Evolutionary conservation across 2,888 invertebrate genomes (phyloP).

Genomic region (Aphidius colemani): DNA sequence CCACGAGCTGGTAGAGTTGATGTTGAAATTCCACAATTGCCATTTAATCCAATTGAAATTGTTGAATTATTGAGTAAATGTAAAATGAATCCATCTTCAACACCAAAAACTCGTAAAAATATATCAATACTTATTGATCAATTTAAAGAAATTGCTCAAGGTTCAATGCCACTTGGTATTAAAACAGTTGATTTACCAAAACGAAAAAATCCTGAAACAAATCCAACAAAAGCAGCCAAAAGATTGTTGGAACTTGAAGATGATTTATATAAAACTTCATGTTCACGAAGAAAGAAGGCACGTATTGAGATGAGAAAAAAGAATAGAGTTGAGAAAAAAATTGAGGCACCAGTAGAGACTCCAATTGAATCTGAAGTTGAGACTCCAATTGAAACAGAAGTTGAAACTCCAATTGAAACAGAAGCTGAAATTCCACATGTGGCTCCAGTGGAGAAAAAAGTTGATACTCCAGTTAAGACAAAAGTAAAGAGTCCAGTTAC

Average conservation of each 20-base stretch:
- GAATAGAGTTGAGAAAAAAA: conserved; percentile 26
- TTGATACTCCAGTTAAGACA: neutral
- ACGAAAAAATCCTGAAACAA: conserved; percentile 48
- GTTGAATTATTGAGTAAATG: conserved; percentile 63
- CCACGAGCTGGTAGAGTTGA: conserved; percentile 82
- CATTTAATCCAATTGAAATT: conserved; percentile 67
- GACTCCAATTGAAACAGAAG: neutral
- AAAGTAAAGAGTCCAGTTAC: conserved; percentile 11
- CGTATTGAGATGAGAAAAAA: conserved; percentile 36
- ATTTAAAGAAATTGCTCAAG: conserved; percentile 65
- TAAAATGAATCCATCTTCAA: conserved; percentile 62
- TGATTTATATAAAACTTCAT: conserved; percentile 54
- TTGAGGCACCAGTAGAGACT: neutral
- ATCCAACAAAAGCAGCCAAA: conserved; percentile 52
- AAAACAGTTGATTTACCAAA: conserved; percentile 61
- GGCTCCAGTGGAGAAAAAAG: neutral
- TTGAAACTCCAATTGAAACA: neutral
- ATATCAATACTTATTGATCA: conserved; percentile 63
- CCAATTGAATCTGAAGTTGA: conserved; percentile 2
- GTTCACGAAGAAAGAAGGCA: conserved; percentile 21
- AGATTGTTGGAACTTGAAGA: conserved; percentile 64
- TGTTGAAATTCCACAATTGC: conserved; percentile 72
- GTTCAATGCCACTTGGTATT: conserved; percentile 72
- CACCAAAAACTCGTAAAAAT: conserved; percentile 65
- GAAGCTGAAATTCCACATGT: neutral